phyloP scores from a whole-genome alignment of 2,113 vertebrate species.

The Dipodomys spectabilis region DNA sequence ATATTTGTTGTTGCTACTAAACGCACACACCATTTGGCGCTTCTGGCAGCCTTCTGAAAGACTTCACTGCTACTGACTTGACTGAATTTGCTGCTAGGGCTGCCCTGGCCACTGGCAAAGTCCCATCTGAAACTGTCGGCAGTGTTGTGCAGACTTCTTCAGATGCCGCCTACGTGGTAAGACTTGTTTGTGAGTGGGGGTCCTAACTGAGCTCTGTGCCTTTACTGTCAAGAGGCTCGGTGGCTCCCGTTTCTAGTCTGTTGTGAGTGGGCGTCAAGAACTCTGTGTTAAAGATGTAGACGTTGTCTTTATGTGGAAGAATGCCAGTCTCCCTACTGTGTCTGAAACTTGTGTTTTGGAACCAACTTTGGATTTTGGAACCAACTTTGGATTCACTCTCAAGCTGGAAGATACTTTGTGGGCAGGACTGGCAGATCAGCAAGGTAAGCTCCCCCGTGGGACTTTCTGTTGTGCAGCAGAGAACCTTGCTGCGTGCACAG shows the following conservation, averaged over 20 bases:
- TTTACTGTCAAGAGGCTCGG: conserved; percentile 97
- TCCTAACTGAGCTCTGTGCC: conserved; percentile 91
- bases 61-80: conserved; percentile 93
- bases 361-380: conserved; percentile 95
- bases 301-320: conserved; percentile 94
- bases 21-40: conserved; percentile 94
- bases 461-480: conserved; percentile 91
- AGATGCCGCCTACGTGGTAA: conserved; percentile 92
- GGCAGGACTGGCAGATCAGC: conserved; percentile 88
- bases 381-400: conserved; percentile 92
- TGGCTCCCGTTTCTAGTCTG: conserved; percentile 97
- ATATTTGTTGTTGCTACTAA: conserved; percentile 97
- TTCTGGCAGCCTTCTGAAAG: conserved; percentile 93
- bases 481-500: conserved; percentile 92
- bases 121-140: conserved; percentile 93
- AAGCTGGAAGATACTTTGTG: conserved; percentile 96
- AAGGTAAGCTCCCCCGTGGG: conserved; percentile 93
- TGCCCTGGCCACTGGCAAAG: conserved; percentile 91
- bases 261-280: conserved; percentile 96
- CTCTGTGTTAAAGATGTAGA: conserved; percentile 94
- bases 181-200: conserved; percentile 93
- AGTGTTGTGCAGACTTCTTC: conserved; percentile 94
- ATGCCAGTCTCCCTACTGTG: conserved; percentile 93
- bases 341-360: conserved; percentile 95
- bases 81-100: conserved; percentile 92